These are phyloP conservation scores for Kryphioiulus occultus DNA, from an alignment of 2,888 invertebrate genomes.

Conservation along the genomic window DNA sequence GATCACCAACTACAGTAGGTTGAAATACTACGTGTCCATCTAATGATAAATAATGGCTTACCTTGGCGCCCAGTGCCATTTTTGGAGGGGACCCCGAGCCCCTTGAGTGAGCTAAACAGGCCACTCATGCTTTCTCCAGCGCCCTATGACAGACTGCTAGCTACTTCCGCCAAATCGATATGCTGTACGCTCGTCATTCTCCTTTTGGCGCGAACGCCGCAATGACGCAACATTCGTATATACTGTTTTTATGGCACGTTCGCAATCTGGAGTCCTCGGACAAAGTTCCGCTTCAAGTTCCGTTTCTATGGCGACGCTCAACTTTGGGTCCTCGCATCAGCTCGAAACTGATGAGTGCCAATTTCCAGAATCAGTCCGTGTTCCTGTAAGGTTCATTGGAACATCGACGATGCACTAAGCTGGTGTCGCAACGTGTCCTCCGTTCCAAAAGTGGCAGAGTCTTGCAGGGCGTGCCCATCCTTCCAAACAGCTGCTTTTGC, in stretches of 20 bases:
- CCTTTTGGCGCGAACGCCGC: constrained; percentile 23
- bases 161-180: neutral
- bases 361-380: too few relatives aligned
- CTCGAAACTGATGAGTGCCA: too few relatives aligned
- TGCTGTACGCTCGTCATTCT: constrained; percentile 7
- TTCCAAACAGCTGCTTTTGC: neutral
- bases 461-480: neutral
- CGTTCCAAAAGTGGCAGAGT: neutral
- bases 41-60: constrained; percentile 10
- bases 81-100: constrained; percentile 13
- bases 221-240: constrained; percentile 23
- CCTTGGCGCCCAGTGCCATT: constrained; percentile 15
- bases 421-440: neutral
- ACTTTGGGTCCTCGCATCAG: neutral
- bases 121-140: constrained; percentile 14
- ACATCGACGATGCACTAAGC: too few relatives aligned
- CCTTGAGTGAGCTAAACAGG: constrained; percentile 14
- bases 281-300: neutral
- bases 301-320: neutral
- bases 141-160: neutral
- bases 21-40: neutral
- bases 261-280: neutral
- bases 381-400: neutral
- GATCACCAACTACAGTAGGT: neutral
- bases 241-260: neutral